Base-by-base conservation (phyloP, 2,113 vertebrate genomes). In the Entelurus aequoreus region DNA sequence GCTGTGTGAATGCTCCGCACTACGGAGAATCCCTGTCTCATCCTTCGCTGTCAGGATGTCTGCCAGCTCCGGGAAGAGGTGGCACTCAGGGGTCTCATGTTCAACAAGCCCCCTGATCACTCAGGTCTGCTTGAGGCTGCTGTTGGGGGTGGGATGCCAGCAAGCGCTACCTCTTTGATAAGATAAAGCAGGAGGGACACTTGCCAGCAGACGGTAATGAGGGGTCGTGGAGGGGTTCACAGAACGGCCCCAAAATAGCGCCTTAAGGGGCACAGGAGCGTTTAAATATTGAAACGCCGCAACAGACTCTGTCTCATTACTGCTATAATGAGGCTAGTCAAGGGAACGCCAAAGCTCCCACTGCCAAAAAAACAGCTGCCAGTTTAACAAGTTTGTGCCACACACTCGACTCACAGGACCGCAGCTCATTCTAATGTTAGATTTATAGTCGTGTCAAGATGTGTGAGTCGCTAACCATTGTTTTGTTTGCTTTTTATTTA, bases 241-340 rank as follows among this genome's bases (percentile, higher is more conserved):
- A 35, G 71, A 74, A 63, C 62, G 14, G 77, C 50, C 80, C 77
- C 64, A 73, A 70, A 62, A 68, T 54, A 54, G 81, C 67, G 69
- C 72, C 69, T 75, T 79, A 65, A 66, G 83, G 77, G 67, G 61
- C 57, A 7, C 56, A 62, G 5, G 64, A 42, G 36, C 53, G 54
- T 84, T 87, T 87, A 84, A 87, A 88, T 87, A 88, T 85, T 86
- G 77, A 89, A 85, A 77, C 68, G 68, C 75, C 81, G 69, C 59
- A 58, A 60, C 62, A 69, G 66, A 54, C 72, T 71, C 69, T 49
- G 63, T 77, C 77, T 84, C 78, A 71, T 85, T 85, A 86, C 54
- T 13, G 54, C 60, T 55, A 14, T 81, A 83, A 84, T 81, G 75
- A 87, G 74, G 69, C 55, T 71, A 59, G 59, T 74, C 65, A 76